Evolutionary conservation across 2,888 invertebrate species (phyloP).

Genomic region (Molanna angustata): DNA sequence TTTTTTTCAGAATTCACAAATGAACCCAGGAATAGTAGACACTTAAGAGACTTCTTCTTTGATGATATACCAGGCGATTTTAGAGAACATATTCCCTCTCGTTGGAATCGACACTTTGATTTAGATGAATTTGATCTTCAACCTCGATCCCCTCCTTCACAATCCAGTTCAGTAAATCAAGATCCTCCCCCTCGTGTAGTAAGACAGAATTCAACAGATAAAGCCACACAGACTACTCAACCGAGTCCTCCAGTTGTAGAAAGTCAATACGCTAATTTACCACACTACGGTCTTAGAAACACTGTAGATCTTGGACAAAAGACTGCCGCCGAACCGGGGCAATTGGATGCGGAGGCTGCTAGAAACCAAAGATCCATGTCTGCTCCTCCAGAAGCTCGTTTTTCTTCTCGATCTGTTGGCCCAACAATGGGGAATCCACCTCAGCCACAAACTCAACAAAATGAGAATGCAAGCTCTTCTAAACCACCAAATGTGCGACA

Average conservation of each 20-base stretch:
- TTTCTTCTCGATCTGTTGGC: constrained; percentile 27
- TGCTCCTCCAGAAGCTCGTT: constrained; percentile 66
- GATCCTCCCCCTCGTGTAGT: not conserved
- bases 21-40: constrained; percentile 42
- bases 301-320: constrained; percentile 74
- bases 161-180: not conserved
- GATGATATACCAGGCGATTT: constrained; percentile 54
- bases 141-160: constrained; percentile 25
- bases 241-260: constrained; percentile 36
- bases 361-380: constrained; percentile 74
- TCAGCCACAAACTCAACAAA: constrained; percentile 37
- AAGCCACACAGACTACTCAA: constrained; percentile 28
- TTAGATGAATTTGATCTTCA: constrained; percentile 39
- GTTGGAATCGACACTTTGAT: constrained; percentile 48
- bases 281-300: constrained; percentile 70
- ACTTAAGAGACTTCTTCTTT: constrained; percentile 55
- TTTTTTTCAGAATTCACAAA: constrained; percentile 52
- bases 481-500: constrained; percentile 64
- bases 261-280: constrained; percentile 42
- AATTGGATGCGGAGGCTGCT: constrained; percentile 55
- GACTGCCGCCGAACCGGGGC: constrained; percentile 52
- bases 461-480: constrained; percentile 42
- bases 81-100: constrained; percentile 50
- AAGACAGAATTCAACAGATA: constrained; percentile 12
- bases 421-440: constrained; percentile 39